Conservation (phyloP, 2,888 invertebrate genomes). For the Altica lythri region DNA sequence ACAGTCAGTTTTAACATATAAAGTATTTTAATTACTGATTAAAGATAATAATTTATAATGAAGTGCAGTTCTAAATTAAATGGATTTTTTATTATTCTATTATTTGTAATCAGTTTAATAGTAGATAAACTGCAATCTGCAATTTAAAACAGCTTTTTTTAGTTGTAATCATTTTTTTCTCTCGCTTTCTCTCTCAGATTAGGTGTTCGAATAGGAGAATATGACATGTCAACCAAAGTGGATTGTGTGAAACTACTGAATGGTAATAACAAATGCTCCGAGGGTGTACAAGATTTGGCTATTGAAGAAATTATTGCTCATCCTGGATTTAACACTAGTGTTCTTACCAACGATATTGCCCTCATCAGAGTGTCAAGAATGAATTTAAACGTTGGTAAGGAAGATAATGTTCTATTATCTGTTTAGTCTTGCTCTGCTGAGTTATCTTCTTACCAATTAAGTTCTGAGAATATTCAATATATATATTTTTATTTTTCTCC, state of each 20-base stretch:
- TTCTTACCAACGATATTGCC: conserved; percentile 65
- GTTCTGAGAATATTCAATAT: no score
- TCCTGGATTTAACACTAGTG: conserved; percentile 59
- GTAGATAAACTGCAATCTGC: no score
- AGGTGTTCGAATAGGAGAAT: conserved; percentile 69
- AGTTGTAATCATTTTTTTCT: no score
- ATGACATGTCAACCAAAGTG: conserved; percentile 57
- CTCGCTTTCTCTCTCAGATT: conserved; percentile 57
- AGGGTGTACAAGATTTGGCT: conserved; percentile 60
- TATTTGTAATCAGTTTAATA: no score
- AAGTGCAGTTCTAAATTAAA: background rate
- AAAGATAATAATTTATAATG: no score
- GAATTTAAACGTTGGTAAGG: conserved; percentile 52
- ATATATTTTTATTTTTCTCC: no score
- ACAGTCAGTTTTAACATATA: no score
- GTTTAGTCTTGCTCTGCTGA: no score
- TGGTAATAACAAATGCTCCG: conserved; percentile 53
- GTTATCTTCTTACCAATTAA: no score
- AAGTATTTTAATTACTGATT: no score
- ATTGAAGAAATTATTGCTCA: conserved; percentile 61
- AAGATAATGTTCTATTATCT: background rate
- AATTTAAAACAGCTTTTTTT: no score
- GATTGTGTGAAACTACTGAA: conserved; percentile 53
- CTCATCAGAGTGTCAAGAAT: conserved; percentile 58
- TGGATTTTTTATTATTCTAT: no score